phyloP scores from a whole-genome alignment of 2,113 vertebrate genomes.

The Pterocles burchelli region DNA sequence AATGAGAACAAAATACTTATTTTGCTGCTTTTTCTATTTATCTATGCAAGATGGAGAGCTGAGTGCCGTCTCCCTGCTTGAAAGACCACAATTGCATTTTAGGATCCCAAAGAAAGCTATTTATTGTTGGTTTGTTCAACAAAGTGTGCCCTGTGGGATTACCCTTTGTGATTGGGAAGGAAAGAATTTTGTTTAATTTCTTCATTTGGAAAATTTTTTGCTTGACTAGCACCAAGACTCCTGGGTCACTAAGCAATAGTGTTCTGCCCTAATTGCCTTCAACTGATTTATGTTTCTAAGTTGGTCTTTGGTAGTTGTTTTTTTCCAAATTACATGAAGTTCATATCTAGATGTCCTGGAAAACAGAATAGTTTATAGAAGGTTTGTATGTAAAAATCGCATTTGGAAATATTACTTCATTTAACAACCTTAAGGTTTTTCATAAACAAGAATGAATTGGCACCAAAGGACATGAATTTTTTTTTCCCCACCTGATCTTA shows the following conservation, averaged over 20 bases:
- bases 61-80: not conserved
- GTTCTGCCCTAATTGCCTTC: slow-evolving; percentile 15
- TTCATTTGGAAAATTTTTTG: slow-evolving; percentile 24
- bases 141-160: not conserved
- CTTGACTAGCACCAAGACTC: not conserved
- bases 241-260: slow-evolving; percentile 15
- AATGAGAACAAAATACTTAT: not conserved
- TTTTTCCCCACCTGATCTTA: fast-evolving
- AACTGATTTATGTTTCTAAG: not conserved
- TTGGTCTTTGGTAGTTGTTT: not conserved
- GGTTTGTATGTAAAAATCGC: not conserved
- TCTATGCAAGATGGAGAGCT: not conserved
- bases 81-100: not conserved
- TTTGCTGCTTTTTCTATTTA: not conserved
- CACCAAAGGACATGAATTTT: not conserved
- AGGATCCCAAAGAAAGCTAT: not conserved
- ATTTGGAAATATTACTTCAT: not conserved
- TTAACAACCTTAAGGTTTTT: not conserved
- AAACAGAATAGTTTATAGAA: not conserved
- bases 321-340: not conserved
- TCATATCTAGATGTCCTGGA: not conserved
- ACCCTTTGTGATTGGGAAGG: not conserved
- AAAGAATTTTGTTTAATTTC: slow-evolving; percentile 16
- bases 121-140: not conserved
- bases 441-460: not conserved